These are phyloP conservation scores for Ammospiza caudacuta DNA, from an alignment of 2,113 vertebrate species.

Conservation along the genomic window DNA sequence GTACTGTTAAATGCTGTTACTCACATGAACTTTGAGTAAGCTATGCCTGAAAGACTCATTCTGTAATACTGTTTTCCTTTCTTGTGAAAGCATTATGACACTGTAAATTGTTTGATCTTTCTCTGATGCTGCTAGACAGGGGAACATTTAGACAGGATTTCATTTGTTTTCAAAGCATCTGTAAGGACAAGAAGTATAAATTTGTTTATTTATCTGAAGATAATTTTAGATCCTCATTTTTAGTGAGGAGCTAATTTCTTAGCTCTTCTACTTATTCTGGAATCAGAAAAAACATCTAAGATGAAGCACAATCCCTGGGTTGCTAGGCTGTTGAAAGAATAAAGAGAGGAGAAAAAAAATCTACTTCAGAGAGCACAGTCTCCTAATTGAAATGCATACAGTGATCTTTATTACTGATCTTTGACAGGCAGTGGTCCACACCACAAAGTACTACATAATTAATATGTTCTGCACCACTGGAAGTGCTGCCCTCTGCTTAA, in stretches of 20 bases:
- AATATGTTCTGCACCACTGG: slow-evolving; percentile 17
- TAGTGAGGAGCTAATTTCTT: slow-evolving; percentile 1
- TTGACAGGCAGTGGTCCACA: not conserved
- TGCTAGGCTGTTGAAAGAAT: not conserved
- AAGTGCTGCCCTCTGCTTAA: not conserved
- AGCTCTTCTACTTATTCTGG: not conserved
- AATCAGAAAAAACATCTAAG: not conserved
- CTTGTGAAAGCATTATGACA: not conserved
- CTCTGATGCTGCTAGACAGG: not conserved
- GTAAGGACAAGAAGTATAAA: not conserved
- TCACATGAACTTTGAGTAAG: not conserved
- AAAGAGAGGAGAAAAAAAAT: not conserved
- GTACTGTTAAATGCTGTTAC: not conserved
- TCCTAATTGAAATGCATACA: slow-evolving; percentile 9
- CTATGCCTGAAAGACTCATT: not conserved
- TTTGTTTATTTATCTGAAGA: not conserved
- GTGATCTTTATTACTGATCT: slow-evolving; percentile 17
- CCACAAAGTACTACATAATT: slow-evolving; percentile 22
- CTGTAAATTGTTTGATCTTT: not conserved
- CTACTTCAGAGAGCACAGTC: not conserved
- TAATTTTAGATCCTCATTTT: not conserved
- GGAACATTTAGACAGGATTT: not conserved
- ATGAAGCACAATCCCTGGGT: not conserved
- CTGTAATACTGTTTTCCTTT: not conserved
- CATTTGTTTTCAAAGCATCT: not conserved